Base-by-base conservation (phyloP, 1,140 invertebrate genomes). In the Akabosia matsudoensis region DNA sequence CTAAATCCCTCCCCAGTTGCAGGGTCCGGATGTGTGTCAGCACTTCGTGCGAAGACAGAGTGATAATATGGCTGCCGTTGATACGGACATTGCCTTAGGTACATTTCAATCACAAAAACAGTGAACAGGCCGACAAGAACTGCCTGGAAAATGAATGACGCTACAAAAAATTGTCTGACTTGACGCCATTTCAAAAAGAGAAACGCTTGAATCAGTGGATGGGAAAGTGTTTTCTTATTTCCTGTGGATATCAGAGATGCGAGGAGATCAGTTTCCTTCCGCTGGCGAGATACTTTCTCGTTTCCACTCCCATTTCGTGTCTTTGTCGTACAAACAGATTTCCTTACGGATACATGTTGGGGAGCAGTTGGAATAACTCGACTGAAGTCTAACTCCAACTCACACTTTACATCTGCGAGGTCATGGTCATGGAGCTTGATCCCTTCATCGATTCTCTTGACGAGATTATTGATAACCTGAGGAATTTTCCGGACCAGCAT, bases 161-260 rank as follows among this genome's bases (percentile, higher is more conserved):
- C 86, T 0, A 93, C 85, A 81, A 94, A 94, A 83, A 93, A 94
- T 84, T 93, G 92, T 45, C 93, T 86, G 70, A 94, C 93, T 80
- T 89, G 87, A 26, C 90, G 84, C 93, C 93, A 95, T 86, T 94
- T 93, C 1, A 93, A 84, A 77, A 91, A 90, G 0, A 94, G 84
- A 82, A 94, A 93, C 7, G 91, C 93, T 82, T 93, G 91, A 76
- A 90, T 92, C 0, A 94, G 86, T 0, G 92, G 92, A 85, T 93
- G 92, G 83, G 92, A 91, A 0, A 94, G 84, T 24, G 82, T 74
- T 22, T 81, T 81, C 31, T 81, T 79, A 70, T 82, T 81, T 28
- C 82, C 82, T 33, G 81, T 77, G 14, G 76, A 78, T 22, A 82
- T 31, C 1, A 82, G 33, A 74, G 80, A 81, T 14, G 79, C 82